phyloP scores from a whole-genome alignment of 2,888 invertebrate genomes.

The Patella pellucida region DNA sequence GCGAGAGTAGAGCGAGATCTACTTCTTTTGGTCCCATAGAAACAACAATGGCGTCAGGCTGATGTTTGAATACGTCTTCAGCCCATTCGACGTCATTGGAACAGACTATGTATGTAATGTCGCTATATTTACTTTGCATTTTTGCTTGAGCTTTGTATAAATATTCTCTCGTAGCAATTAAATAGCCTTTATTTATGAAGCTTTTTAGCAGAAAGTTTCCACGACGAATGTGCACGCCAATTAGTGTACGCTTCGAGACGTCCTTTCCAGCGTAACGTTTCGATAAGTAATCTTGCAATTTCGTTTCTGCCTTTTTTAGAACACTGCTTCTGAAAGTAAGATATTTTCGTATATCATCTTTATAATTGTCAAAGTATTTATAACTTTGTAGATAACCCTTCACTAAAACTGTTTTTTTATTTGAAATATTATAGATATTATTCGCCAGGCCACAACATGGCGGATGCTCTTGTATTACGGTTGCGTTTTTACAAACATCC shows the following conservation, averaged over 20 bases:
- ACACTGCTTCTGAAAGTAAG: not conserved
- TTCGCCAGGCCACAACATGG: not conserved
- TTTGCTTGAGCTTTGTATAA: conserved; percentile 37
- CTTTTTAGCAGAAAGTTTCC: conserved; percentile 11
- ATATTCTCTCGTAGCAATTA: conserved; percentile 38
- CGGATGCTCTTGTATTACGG: not conserved
- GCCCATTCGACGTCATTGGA: conserved; percentile 42
- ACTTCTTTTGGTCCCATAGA: conserved; percentile 29
- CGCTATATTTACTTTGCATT: conserved; percentile 32
- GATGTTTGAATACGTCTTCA: conserved; percentile 27
- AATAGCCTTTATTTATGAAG: conserved; percentile 28
- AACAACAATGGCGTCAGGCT: conserved; percentile 32
- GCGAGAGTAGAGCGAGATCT: conserved; percentile 44
- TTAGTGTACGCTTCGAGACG: conserved; percentile 1
- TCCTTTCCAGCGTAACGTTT: not conserved
- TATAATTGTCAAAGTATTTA: not conserved
- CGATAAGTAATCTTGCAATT: not conserved
- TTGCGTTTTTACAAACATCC: not conserved
- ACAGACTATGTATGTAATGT: conserved; percentile 41
- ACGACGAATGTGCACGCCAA: conserved; percentile 20
- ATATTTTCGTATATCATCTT: not conserved
- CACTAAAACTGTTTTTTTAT: not conserved
- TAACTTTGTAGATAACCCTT: not conserved
- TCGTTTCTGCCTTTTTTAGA: not conserved
- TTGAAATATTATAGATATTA: not conserved